These are phyloP conservation scores for Conopomorpha cramerella DNA, from an alignment of 1,140 invertebrate genomes.

Conservation along the genomic window DNA sequence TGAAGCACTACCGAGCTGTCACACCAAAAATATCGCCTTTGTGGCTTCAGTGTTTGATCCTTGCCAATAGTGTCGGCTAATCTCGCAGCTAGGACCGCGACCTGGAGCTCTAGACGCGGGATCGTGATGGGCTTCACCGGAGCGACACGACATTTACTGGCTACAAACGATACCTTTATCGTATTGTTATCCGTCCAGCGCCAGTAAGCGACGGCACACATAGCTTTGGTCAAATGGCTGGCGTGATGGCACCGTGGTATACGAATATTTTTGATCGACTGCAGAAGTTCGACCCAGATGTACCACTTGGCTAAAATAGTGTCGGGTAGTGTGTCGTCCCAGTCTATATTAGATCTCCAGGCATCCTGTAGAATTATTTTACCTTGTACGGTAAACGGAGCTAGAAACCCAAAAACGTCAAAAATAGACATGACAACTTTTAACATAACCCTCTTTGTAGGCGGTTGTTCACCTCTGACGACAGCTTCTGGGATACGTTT, in stretches of 20 bases:
- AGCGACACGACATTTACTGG: conserved; percentile 12
- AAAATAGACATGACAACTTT: conserved; percentile 4
- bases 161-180: conserved; percentile 6
- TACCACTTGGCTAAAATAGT: background rate
- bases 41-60: background rate
- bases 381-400: conserved; percentile 3
- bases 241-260: conserved; percentile 2
- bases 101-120: conserved; percentile 5
- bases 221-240: background rate
- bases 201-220: conserved; percentile 20
- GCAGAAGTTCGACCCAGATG: conserved; percentile 1
- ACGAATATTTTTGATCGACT: background rate
- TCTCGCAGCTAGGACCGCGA: conserved; percentile 4
- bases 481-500: conserved; percentile 2
- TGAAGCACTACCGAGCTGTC: conserved; percentile 9
- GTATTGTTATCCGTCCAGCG: conserved; percentile 5
- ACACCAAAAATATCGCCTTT: conserved; percentile 6
- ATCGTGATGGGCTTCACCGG: conserved; percentile 8
- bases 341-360: background rate
- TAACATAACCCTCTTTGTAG: conserved; percentile 2
- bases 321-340: conserved; percentile 2
- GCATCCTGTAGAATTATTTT: conserved; percentile 2
- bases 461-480: background rate
- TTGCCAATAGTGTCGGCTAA: conserved; percentile 2
- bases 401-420: conserved; percentile 3